Percentiles rank a stretch among this genome's conserved stretches.
phyloP scores from a whole-genome alignment of 2,113 vertebrate genomes.

The Brachirus orientalis region DNA sequence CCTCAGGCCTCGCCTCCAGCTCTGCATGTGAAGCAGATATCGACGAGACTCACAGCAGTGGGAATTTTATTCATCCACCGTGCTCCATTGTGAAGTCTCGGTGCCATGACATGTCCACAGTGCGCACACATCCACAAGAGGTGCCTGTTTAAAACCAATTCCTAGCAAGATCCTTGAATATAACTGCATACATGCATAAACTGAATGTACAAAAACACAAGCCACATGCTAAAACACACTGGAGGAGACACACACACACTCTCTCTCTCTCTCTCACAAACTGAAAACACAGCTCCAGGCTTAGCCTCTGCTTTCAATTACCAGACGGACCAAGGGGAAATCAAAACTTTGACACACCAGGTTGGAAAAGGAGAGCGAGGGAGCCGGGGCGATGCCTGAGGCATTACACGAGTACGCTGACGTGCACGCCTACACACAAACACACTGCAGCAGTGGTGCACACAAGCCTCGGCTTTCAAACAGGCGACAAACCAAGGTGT shows the following conservation, averaged over 20 bases:
- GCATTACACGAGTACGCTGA: conserved; percentile 9
- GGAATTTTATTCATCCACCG: conserved; percentile 22
- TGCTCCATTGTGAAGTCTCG: conserved; percentile 18
- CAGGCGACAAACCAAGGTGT: conserved; percentile 64
- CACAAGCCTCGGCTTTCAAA: conserved; percentile 30
- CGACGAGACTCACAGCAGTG: conserved; percentile 38
- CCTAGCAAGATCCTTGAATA: conserved; percentile 26
- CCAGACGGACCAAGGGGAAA: conserved; percentile 72
- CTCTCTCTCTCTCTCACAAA: not conserved
- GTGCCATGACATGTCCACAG: conserved; percentile 7
- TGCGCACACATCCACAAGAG: conserved; percentile 5
- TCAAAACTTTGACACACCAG: conserved; percentile 73
- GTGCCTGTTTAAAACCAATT: conserved; percentile 4
- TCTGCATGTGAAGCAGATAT: conserved; percentile 54
- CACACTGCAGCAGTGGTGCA: not conserved
- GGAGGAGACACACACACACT: not conserved
- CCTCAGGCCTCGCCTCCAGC: conserved; percentile 57
- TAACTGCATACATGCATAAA: conserved; percentile 47
- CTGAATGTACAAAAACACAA: conserved; percentile 6
- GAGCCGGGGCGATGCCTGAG: conserved; percentile 59
- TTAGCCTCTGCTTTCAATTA: conserved; percentile 76
- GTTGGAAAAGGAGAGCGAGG: conserved; percentile 64
- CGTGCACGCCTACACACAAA: not conserved
- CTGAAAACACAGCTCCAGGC: conserved; percentile 59
- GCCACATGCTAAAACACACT: not conserved